A percentile compares a stretch with the other conserved stretches of the same genome.
phyloP scores from a whole-genome alignment of 2,797 vertebrate species.

The Fringilla coelebs region DNA sequence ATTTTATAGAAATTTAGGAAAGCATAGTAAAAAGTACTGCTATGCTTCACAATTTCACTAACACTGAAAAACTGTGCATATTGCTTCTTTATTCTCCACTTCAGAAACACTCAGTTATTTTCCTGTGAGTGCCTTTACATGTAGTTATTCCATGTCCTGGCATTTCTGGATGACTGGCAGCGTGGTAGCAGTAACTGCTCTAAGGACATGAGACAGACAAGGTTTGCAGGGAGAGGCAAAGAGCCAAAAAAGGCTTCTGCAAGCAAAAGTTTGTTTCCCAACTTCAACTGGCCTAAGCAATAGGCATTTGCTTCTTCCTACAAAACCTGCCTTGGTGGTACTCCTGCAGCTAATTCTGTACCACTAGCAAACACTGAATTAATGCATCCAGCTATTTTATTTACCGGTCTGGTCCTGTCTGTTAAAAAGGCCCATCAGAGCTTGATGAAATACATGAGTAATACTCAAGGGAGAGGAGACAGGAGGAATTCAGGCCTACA shows the following conservation, averaged over 20 bases:
- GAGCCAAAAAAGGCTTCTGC: constrained; percentile 30
- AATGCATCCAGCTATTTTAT: background rate
- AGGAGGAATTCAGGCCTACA: constrained; percentile 32
- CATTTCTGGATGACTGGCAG: background rate
- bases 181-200: background rate
- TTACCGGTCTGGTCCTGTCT: background rate
- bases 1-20: background rate
- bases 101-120: background rate
- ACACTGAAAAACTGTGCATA: background rate
- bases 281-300: constrained; percentile 11
- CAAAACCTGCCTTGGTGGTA: background rate
- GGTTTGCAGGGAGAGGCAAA: constrained; percentile 34
- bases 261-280: constrained; percentile 55
- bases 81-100: background rate
- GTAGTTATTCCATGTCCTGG: background rate
- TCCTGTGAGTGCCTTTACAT: background rate
- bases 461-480: background rate
- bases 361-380: background rate
- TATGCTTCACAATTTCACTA: background rate
- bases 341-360: background rate
- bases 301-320: background rate
- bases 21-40: background rate
- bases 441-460: constrained; percentile 10
- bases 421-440: background rate
- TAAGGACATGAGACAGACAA: constrained; percentile 14